Conservation (phyloP, 2,888 invertebrate genomes). For the Hyles lineata region DNA sequence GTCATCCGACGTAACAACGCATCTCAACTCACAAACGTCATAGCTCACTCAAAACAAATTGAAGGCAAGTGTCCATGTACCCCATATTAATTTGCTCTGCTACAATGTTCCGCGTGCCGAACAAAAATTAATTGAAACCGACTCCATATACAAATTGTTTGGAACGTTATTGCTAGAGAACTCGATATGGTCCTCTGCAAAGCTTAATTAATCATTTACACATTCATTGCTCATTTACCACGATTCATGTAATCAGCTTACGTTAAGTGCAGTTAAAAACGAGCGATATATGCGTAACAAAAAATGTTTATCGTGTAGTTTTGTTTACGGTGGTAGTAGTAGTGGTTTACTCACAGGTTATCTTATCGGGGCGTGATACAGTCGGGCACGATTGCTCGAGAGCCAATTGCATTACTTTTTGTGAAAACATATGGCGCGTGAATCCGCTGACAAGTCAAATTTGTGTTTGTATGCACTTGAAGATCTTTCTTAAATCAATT, state of each 20-base stretch:
- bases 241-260: background rate
- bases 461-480: background rate
- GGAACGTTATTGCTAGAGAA: slow-evolving; percentile 30
- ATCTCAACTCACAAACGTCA: background rate
- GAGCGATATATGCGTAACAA: slow-evolving; percentile 12
- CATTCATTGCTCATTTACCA: slow-evolving; percentile 1
- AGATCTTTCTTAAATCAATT: background rate
- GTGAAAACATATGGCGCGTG: slow-evolving; percentile 33
- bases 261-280: background rate
- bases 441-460: slow-evolving; percentile 33
- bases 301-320: background rate
- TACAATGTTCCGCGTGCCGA: slow-evolving; percentile 39
- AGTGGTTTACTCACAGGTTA: slow-evolving; percentile 46
- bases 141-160: slow-evolving; percentile 44
- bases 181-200: background rate
- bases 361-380: slow-evolving; percentile 57
- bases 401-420: slow-evolving; percentile 47
- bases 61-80: slow-evolving; percentile 3
- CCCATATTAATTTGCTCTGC: slow-evolving; percentile 24
- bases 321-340: background rate
- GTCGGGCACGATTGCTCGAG: slow-evolving; percentile 50
- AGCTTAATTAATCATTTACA: background rate
- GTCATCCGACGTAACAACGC: background rate
- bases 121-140: slow-evolving; percentile 41
- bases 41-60: background rate